Evolutionary conservation across 2,888 invertebrate species (phyloP).

Genomic region (Ectobius pallidus): DNA sequence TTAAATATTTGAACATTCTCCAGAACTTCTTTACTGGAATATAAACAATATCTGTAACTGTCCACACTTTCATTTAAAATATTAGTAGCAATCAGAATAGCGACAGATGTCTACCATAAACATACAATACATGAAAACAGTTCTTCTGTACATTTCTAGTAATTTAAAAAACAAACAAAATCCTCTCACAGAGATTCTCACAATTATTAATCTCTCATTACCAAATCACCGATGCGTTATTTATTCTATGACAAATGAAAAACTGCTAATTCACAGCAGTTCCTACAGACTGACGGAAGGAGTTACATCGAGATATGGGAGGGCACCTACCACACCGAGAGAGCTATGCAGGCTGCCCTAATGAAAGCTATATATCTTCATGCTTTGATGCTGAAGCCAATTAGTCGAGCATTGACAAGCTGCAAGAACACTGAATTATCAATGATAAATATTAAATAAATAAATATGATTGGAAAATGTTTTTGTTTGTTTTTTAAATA

Average conservation of each 20-base stretch:
- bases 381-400: conserved; percentile 38
- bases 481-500: conserved; percentile 27
- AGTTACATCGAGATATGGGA: conserved; percentile 24
- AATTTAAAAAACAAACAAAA: conserved; percentile 33
- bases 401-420: conserved; percentile 37
- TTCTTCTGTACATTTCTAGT: conserved; percentile 19
- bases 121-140: conserved; percentile 14
- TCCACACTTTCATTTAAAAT: conserved; percentile 15
- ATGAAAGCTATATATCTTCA: conserved; percentile 28
- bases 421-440: conserved; percentile 35
- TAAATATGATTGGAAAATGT: conserved; percentile 14
- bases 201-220: too few relatives aligned
- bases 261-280: neutral
- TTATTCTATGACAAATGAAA: neutral
- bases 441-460: conserved; percentile 29
- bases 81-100: neutral
- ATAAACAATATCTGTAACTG: conserved; percentile 13
- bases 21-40: conserved; percentile 3
- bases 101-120: conserved; percentile 6
- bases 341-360: conserved; percentile 23
- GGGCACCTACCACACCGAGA: conserved; percentile 14
- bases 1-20: conserved; percentile 10
- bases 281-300: neutral
- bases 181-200: too few relatives aligned
- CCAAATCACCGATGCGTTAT: too few relatives aligned